Evolutionary conservation across 1,140 invertebrate genomes (phyloP).

Genomic region (Gonatopus flavifemur): DNA sequence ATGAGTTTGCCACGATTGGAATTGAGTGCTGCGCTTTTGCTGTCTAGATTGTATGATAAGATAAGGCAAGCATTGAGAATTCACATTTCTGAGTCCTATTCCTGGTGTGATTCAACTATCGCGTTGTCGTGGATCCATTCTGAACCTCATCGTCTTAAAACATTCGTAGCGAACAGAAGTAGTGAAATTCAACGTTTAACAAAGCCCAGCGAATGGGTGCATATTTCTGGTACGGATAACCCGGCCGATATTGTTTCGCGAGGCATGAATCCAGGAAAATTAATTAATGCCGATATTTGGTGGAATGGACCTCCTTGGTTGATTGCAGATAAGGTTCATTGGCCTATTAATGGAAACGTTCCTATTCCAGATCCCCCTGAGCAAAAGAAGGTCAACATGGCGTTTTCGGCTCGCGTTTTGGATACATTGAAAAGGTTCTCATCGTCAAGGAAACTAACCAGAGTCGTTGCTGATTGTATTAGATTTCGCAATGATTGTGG

Average conservation of each 20-base stretch:
- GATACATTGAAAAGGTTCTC: too few relatives aligned
- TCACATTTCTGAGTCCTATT: background rate
- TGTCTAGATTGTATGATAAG: background rate
- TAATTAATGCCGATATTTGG: background rate
- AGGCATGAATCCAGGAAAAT: background rate
- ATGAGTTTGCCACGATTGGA: background rate
- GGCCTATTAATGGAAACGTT: too few relatives aligned
- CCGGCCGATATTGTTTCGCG: constrained; percentile 4
- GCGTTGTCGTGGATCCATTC: constrained; percentile 26
- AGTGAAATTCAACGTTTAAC: background rate
- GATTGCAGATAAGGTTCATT: background rate
- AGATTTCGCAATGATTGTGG: background rate
- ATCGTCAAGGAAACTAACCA: background rate
- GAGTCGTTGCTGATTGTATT: background rate
- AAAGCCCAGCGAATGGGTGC: background rate
- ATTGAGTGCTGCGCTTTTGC: constrained; percentile 2
- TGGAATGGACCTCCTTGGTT: background rate
- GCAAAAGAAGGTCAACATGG: too few relatives aligned
- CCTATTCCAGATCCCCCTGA: too few relatives aligned
- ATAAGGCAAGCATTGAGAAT: too few relatives aligned
- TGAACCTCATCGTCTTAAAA: constrained; percentile 6
- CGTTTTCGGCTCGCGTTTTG: too few relatives aligned
- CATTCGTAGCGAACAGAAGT: background rate
- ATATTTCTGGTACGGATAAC: constrained; percentile 2
- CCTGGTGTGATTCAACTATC: constrained; percentile 23